Conservation (phyloP, 1,140 invertebrate species). For the Leptopilina boulardi region DNA sequence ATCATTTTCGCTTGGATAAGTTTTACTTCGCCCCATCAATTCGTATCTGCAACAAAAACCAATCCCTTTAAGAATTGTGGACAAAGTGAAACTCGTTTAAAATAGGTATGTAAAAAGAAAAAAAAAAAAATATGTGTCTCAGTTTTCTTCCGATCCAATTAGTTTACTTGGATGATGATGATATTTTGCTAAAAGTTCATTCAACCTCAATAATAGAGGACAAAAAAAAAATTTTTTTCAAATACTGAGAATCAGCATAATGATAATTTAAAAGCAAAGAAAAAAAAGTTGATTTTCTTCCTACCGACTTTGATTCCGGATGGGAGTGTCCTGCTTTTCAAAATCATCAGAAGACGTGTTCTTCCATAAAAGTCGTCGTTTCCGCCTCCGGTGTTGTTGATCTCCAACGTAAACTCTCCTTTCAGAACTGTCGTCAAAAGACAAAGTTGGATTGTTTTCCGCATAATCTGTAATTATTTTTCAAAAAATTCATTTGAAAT, state of each 20-base stretch:
- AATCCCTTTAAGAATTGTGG: background rate
- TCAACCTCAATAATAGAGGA: slow-evolving; percentile 4
- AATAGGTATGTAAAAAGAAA: slow-evolving; percentile 1
- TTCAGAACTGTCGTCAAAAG: slow-evolving; percentile 53
- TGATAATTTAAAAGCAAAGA: background rate
- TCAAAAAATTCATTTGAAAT: background rate
- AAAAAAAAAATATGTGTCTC: background rate
- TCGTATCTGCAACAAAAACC: slow-evolving; percentile 50
- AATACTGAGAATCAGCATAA: background rate
- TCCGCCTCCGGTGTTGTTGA: slow-evolving; percentile 35
- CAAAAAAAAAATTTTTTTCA: background rate
- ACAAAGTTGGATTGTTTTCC: slow-evolving; percentile 40
- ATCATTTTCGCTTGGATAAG: slow-evolving; percentile 43
- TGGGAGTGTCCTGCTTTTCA: slow-evolving; percentile 38
- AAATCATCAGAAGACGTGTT: slow-evolving; percentile 51
- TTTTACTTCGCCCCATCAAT: slow-evolving; percentile 43
- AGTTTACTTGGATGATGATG: slow-evolving; percentile 18
- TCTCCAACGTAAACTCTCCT: slow-evolving; percentile 55
- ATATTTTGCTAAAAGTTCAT: background rate
- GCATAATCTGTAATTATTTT: slow-evolving; percentile 55
- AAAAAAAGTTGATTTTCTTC: slow-evolving; percentile 16
- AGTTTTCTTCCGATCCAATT: slow-evolving; percentile 11
- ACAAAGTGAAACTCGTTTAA: slow-evolving; percentile 26
- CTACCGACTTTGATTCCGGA: slow-evolving; percentile 24
- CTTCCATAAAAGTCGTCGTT: slow-evolving; percentile 57